Evolutionary conservation across 1,140 invertebrate species (phyloP).

Genomic region (Drosophila tsacasi): DNA sequence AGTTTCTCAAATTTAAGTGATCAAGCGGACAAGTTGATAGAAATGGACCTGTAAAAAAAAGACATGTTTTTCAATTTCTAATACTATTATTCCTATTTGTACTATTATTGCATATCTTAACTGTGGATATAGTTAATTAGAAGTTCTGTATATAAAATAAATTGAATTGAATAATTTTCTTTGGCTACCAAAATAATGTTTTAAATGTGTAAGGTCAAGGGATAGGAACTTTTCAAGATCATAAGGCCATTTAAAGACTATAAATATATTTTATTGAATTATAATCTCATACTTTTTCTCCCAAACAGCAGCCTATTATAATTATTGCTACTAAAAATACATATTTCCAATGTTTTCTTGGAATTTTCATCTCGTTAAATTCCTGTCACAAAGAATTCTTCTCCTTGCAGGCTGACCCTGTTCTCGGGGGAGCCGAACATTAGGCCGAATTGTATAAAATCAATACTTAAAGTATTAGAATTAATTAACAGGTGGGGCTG

Average conservation of each 20-base stretch:
- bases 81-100: too few relatives aligned
- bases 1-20: not conserved
- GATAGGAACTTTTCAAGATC: not conserved
- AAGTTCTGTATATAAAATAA: too few relatives aligned
- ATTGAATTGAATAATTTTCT: too few relatives aligned
- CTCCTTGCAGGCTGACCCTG: not conserved
- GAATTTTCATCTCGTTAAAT: not conserved
- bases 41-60: too few relatives aligned
- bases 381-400: not conserved
- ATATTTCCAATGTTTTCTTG: too few relatives aligned
- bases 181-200: too few relatives aligned
- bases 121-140: too few relatives aligned
- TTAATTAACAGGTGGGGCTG: conserved; percentile 20
- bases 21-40: too few relatives aligned
- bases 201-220: too few relatives aligned
- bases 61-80: too few relatives aligned
- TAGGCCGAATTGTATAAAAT: conserved; percentile 5
- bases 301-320: not conserved
- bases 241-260: not conserved
- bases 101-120: too few relatives aligned
- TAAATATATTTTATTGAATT: not conserved
- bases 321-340: not conserved
- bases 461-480: conserved; percentile 2
- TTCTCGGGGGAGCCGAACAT: not conserved
- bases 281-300: not conserved